Percentiles rank a stretch among this genome's conserved stretches.
Conservation (phyloP, 2,113 vertebrate genomes). For the Sceloporus undulatus region DNA sequence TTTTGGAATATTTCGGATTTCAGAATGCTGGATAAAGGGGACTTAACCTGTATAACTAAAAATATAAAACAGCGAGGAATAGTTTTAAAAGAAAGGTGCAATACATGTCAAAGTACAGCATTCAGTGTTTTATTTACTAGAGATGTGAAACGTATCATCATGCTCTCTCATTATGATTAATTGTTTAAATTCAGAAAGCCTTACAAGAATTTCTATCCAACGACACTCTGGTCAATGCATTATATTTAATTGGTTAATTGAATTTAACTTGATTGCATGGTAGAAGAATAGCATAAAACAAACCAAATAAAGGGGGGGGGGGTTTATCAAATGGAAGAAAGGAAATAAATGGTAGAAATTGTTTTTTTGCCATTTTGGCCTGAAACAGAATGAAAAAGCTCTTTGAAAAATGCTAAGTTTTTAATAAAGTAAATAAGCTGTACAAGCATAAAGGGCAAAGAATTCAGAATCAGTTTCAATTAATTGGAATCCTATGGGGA, state of each 20-base stretch:
- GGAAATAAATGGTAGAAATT: constrained; percentile 42
- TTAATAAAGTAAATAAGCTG: constrained; percentile 68
- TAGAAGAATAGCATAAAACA: constrained; percentile 50
- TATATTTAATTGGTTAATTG: constrained; percentile 53
- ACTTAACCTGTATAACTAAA: not conserved
- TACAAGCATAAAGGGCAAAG: constrained; percentile 56
- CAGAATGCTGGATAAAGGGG: too few relatives aligned
- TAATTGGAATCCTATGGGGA: constrained; percentile 63
- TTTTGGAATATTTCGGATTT: too few relatives aligned
- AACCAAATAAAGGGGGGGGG: not conserved
- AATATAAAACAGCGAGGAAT: not conserved
- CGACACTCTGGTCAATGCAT: constrained; percentile 45
- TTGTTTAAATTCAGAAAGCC: constrained; percentile 29
- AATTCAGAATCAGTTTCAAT: constrained; percentile 61
- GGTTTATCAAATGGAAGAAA: too few relatives aligned
- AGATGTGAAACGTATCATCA: constrained; percentile 45
- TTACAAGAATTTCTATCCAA: constrained; percentile 33
- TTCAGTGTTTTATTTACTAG: constrained; percentile 45
- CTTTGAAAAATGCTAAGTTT: constrained; percentile 67
- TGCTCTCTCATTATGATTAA: constrained; percentile 49
- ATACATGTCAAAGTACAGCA: not conserved
- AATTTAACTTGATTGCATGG: constrained; percentile 60
- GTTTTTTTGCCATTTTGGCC: constrained; percentile 47
- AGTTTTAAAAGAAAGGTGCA: constrained; percentile 1
- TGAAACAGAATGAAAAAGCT: constrained; percentile 56